phyloP scores from a whole-genome alignment of 92 coral and sea anemone genomes.

The Heteractis magnifica region DNA sequence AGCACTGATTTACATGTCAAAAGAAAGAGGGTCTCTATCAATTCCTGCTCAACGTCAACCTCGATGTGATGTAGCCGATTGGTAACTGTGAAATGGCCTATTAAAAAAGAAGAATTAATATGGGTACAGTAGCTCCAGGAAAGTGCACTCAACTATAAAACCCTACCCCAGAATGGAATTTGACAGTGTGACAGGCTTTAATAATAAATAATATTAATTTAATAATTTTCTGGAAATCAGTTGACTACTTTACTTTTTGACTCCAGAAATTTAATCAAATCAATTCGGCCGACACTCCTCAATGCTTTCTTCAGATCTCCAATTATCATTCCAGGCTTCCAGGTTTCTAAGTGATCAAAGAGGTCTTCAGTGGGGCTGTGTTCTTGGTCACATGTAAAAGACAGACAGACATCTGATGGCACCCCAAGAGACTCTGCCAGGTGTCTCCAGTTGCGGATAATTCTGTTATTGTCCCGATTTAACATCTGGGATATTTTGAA shows the following conservation, averaged over 20 bases:
- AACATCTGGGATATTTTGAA: constrained; percentile 30
- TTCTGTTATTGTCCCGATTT: constrained; percentile 36
- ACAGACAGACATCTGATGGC: constrained; percentile 19
- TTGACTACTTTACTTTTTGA: constrained; percentile 1
- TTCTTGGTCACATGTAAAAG: constrained; percentile 41
- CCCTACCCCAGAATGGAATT: no score
- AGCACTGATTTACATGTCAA: no score
- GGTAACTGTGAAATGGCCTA: no score
- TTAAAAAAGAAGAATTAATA: no score
- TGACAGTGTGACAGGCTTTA: no score
- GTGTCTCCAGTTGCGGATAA: constrained; percentile 48
- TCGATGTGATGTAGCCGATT: no score
- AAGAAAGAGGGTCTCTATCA: no score
- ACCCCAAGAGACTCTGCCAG: constrained; percentile 38
- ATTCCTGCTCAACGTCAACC: no score
- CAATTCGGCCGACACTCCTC: constrained; percentile 33
- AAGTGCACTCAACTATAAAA: no score
- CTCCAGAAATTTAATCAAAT: constrained; percentile 32
- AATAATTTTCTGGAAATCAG: not conserved
- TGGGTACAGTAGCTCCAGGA: no score
- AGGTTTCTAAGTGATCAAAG: constrained; percentile 34
- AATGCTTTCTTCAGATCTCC: constrained; percentile 26
- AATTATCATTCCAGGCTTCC: constrained; percentile 31
- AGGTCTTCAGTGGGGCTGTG: constrained; percentile 48
- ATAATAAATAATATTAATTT: no score